Evolutionary conservation across 2,888 invertebrate genomes (phyloP), one percentile per base, ranked within the genome.

Genomic region (Drosophila multiciliata): DNA sequence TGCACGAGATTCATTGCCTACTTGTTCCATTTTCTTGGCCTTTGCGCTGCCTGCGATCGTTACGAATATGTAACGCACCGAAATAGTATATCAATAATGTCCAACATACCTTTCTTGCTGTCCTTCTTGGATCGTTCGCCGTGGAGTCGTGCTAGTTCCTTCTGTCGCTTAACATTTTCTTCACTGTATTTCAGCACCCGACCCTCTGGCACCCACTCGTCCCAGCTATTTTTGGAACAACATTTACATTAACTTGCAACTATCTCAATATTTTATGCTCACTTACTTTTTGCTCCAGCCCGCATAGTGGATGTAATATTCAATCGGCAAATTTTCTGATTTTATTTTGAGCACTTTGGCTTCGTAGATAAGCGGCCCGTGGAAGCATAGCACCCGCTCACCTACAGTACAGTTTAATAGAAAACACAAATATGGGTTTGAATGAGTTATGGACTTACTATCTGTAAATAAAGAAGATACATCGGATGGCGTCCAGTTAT

Each of bases 231-330:
- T 94, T 93, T 67, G 57, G 57, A 12, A 64, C 66, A 64, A 70
- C 15, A 45, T 45, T 45, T 45, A 8, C 23, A 23, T 45, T 45
- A 45, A 23, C 23, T 55, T 36, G n/a, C 35, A 55, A 55, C 26
- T 55, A 12, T 38, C 12, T 55, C 32, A 52, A 6, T 7, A 66
- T 20, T 20, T 40, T 9, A 38, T 29, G 7, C n/a, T 7, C 32
- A 17, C 58, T 63, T 94, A 98, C 98, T 98, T 99, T 94, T 99
- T 99, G 92, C 98, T 99, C 99, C 99, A 99, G 2, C 99, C 99
- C 80, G 98, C 98, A 93, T 99, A 99, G 93, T 99, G 99, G 78
- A 99, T 98, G 71, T 97, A 96, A 93, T 99, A 99, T 91, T 97
- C 96, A 9, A 97, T 95, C 93, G 96, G 96, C 93, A 98, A 98